Evolutionary conservation across 2,888 invertebrate species (phyloP).

Genomic region (Apamea crenata): DNA sequence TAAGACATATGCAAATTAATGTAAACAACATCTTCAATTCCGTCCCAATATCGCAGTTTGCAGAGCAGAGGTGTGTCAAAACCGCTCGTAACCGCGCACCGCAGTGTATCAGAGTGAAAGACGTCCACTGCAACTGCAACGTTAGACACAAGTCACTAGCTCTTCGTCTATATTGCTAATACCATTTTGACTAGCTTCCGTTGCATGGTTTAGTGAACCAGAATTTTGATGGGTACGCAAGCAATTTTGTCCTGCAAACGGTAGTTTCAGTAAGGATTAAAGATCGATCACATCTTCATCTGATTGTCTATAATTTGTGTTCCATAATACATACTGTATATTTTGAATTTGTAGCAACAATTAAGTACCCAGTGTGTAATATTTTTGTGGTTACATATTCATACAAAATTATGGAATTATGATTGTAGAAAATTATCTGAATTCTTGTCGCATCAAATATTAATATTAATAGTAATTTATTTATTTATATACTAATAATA

Average conservation of each 20-base stretch:
- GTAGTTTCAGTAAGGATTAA: not conserved
- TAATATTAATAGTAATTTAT: too few relatives aligned
- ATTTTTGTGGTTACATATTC: not conserved
- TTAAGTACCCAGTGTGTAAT: not conserved
- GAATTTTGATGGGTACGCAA: slow-evolving; percentile 1
- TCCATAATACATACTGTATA: not conserved
- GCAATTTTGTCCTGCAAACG: not conserved
- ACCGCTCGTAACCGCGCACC: slow-evolving; percentile 44
- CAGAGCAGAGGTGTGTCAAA: slow-evolving; percentile 42
- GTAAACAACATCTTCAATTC: slow-evolving; percentile 32
- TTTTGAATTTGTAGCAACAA: not conserved
- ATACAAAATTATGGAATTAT: not conserved
- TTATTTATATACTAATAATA: too few relatives aligned
- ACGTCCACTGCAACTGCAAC: slow-evolving; percentile 39
- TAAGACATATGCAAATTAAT: not conserved
- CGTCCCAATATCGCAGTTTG: slow-evolving; percentile 19
- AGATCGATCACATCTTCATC: not conserved
- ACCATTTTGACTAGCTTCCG: slow-evolving; percentile 4
- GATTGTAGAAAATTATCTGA: not conserved
- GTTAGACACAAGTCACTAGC: slow-evolving; percentile 37
- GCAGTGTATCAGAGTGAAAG: slow-evolving; percentile 51
- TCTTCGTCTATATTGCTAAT: slow-evolving; percentile 29
- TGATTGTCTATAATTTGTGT: not conserved
- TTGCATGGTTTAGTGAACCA: not conserved
- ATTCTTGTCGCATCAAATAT: too few relatives aligned